Percentiles rank a stretch among this genome's conserved stretches.
phyloP scores from a whole-genome alignment of 2,797 vertebrate genomes.

The Salmo trutta region DNA sequence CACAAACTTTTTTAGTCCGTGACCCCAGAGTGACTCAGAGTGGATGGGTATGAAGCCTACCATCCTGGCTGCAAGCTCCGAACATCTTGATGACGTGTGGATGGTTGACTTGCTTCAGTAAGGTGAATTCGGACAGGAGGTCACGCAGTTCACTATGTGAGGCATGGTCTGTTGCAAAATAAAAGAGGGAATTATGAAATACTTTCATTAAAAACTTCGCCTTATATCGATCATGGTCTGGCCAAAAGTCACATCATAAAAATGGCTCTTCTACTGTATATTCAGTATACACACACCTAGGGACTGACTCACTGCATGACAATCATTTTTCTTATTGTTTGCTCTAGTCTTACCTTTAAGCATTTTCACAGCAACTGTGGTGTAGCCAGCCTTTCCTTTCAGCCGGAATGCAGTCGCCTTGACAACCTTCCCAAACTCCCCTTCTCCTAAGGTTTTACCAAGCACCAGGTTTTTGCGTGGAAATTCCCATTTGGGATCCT shows the following conservation, averaged over 20 bases:
- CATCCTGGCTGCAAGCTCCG: conserved; percentile 97
- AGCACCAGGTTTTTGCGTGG: conserved; percentile 98
- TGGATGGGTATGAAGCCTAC: conserved; percentile 66
- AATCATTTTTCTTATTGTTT: background rate
- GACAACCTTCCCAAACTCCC: conserved; percentile 98
- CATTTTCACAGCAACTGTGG: conserved; percentile 99
- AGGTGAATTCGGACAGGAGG: conserved; percentile 94
- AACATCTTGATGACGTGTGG: conserved; percentile 98
- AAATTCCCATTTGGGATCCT: conserved; percentile 99
- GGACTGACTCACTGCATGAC: too few relatives aligned
- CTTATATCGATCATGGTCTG: background rate
- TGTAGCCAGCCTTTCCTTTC: conserved; percentile 97
- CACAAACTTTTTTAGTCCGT: too few relatives aligned
- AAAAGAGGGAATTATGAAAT: background rate
- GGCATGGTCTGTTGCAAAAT: conserved; percentile 85
- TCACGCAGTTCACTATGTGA: conserved; percentile 95
- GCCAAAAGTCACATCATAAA: background rate
- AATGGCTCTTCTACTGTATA: background rate
- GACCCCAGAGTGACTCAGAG: background rate
- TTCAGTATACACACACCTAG: too few relatives aligned
- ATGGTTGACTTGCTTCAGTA: conserved; percentile 98
- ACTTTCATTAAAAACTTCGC: background rate
- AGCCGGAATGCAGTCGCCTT: conserved; percentile 97
- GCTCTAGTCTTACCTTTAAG: conserved; percentile 86
- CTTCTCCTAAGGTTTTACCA: conserved; percentile 97